Conservation (phyloP, 2,888 invertebrate species). For the Eubasilissa splendida region DNA sequence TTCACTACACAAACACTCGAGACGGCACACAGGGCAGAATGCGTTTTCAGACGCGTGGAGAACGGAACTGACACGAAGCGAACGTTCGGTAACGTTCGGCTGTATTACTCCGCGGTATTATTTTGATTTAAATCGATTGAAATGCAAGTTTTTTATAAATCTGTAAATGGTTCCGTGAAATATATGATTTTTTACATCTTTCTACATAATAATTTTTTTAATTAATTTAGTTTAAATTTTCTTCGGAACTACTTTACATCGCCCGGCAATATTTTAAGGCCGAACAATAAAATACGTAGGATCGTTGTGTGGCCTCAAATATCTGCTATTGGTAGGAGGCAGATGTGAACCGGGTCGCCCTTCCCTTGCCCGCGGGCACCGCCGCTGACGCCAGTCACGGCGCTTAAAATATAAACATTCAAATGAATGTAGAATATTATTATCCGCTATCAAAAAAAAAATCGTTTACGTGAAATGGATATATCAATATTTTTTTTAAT, state of each 20-base stretch:
- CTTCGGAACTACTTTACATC: conserved; percentile 57
- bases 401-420: conserved; percentile 17
- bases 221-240: conserved; percentile 27
- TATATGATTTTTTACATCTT: conserved; percentile 23
- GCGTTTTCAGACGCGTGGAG: conserved; percentile 70
- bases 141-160: conserved; percentile 27
- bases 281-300: conserved; percentile 46
- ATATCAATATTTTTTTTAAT: background rate
- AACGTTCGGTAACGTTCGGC: conserved; percentile 68
- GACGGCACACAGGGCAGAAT: conserved; percentile 60
- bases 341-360: conserved; percentile 68
- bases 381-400: conserved; percentile 61
- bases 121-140: conserved; percentile 62
- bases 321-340: conserved; percentile 73
- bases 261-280: conserved; percentile 49
- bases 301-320: conserved; percentile 50
- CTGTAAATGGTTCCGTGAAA: background rate
- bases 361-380: conserved; percentile 72
- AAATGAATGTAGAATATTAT: background rate
- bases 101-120: conserved; percentile 70
- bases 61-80: conserved; percentile 69
- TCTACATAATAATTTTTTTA: background rate
- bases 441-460: background rate
- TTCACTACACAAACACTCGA: conserved; percentile 72
- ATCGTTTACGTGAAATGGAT: background rate